Base-by-base conservation (phyloP, 2,797 vertebrate species). In the Erethizon dorsatum region DNA sequence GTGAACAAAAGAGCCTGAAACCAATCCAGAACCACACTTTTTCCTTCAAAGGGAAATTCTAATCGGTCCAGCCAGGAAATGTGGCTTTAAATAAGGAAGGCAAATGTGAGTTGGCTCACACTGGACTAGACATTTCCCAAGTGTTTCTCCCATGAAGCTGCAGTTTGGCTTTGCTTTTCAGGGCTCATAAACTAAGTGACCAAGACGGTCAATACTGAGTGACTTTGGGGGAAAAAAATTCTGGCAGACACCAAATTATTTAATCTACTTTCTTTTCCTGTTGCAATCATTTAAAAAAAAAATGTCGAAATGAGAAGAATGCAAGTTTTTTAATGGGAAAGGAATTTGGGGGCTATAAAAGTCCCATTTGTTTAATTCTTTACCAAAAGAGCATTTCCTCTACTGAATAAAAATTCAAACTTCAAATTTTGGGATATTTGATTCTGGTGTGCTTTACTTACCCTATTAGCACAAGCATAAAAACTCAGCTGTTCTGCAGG, bases 181-280 rank as follows among this genome's bases (percentile, higher is more conserved):
- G 63, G 54, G 10, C 71, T 87, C 26, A n/a, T 80, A n/a, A 37
- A 57, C 45, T 86, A 84, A 97, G 73, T 88, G 93, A 92, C 88
- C 1, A 3, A 95, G 77, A 87, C 24, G 2, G 33, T 0, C 1
- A 96, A 67, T 31, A 94, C 22, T 94, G 71, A 90, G 63, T 91
- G 80, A 88, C 47, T 80, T 92, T 82, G 56, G 54, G 71, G 67
- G 67, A 92, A 95, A 94, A 96, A 77, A 65, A 45, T 84, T 50
- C 92, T 97, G 94, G 95, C 92, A 97, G 75, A 88, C 9, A 94
- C 45, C 86, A 96, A 95, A 97, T 97, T 96, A 97, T 95, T 98
- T 96, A 92, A 98, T 97, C 93, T 91, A 87, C 83, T 97, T 96
- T 96, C 80, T 95, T 96, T 91, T 97, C 95, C 95, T 96, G 57